A percentile compares a stretch with the other conserved stretches of the same genome.
These are phyloP conservation scores for Drosophila monieri DNA, from an alignment of 2,888 invertebrate genomes.

Conservation along the genomic window DNA sequence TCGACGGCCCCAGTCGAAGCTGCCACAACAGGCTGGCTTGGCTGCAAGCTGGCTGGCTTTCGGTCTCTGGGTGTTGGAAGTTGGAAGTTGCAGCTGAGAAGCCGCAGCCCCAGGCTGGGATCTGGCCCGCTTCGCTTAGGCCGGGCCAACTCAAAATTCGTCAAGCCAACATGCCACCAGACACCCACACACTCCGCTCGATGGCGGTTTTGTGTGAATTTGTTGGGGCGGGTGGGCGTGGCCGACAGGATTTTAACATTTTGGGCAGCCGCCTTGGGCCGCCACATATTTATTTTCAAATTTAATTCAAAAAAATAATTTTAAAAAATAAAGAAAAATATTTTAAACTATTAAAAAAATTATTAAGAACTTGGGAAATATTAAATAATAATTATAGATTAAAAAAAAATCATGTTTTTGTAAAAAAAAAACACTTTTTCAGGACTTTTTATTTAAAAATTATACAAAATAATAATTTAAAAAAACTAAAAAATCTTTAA, in stretches of 20 bases:
- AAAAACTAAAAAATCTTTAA: too few relatives aligned
- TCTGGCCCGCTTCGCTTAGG: not conserved
- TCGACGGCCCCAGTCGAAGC: slow-evolving; percentile 21
- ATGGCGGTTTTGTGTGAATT: slow-evolving; percentile 9
- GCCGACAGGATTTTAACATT: slow-evolving; percentile 69
- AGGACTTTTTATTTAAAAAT: too few relatives aligned
- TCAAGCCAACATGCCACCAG: slow-evolving; percentile 63
- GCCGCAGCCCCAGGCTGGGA: slow-evolving; percentile 6
- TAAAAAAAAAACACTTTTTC: too few relatives aligned
- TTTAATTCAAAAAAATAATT: too few relatives aligned
- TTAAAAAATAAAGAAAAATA: too few relatives aligned
- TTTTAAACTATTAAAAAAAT: too few relatives aligned
- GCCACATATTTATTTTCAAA: slow-evolving; percentile 8
- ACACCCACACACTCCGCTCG: slow-evolving; percentile 64
- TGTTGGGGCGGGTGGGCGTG: slow-evolving; percentile 64
- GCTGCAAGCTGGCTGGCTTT: not conserved
- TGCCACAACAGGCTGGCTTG: slow-evolving; percentile 14
- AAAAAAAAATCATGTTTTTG: too few relatives aligned
- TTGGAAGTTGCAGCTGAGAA: slow-evolving; percentile 36
- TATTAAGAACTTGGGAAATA: too few relatives aligned
- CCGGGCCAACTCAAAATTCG: slow-evolving; percentile 65
- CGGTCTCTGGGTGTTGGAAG: slow-evolving; percentile 16
- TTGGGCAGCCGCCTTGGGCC: slow-evolving; percentile 13
- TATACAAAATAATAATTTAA: too few relatives aligned
- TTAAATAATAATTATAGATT: too few relatives aligned